Evolutionary conservation across 2,888 invertebrate genomes (phyloP).

Genomic region (Aleiodes alternator): DNA sequence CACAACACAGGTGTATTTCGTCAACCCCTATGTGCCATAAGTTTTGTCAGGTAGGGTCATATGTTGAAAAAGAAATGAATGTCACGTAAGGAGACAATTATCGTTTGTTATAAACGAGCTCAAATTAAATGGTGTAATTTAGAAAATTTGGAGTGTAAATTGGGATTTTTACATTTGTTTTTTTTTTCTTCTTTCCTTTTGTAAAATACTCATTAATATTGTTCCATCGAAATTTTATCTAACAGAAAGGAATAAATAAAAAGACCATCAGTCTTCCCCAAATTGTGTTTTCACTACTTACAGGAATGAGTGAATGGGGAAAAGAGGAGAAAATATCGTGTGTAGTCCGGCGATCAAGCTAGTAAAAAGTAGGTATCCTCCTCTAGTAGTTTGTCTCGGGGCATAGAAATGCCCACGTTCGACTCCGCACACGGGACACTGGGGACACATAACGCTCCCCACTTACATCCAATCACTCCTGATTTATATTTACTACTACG

Average conservation of each 20-base stretch:
- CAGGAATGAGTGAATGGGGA: conserved; percentile 11
- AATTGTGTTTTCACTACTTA: no score
- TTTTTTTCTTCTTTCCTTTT: no score
- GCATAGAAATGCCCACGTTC: conserved; percentile 61
- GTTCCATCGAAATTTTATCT: no score
- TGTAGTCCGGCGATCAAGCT: conserved; percentile 17
- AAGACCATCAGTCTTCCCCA: no score
- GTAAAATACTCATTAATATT: no score
- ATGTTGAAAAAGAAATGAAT: conserved; percentile 23
- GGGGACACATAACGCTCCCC: conserved; percentile 75
- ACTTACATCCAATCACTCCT: conserved; percentile 76
- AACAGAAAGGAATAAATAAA: no score
- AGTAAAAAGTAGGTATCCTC: conserved; percentile 17
- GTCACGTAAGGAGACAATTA: conserved; percentile 6
- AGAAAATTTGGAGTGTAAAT: neutral
- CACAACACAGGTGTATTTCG: conserved; percentile 61
- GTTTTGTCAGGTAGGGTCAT: conserved; percentile 5
- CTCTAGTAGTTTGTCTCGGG: conserved; percentile 37
- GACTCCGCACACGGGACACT: conserved; percentile 74
- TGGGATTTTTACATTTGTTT: no score
- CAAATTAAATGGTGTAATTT: neutral
- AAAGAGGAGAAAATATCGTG: conserved; percentile 32
- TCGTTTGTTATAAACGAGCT: neutral
- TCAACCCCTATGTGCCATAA: conserved; percentile 6
- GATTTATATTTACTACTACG: conserved; percentile 75